A percentile compares a stretch with the other conserved stretches of the same genome.
Conservation (phyloP, 2,797 vertebrate species). For the Mormyrops boulengeri region DNA sequence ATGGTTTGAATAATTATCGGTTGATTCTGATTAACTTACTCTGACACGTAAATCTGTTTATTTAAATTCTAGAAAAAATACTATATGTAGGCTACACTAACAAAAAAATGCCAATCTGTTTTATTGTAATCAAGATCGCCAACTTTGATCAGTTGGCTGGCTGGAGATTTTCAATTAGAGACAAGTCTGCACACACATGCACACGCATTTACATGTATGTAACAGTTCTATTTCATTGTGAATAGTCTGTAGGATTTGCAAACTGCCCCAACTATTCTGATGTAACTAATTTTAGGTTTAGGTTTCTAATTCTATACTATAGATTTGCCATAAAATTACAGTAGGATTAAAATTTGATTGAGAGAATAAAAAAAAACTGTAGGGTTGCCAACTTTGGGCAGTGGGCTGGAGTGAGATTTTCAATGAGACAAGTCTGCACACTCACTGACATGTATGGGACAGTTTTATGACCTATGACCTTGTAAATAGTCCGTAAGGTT, state of each 20-base stretch:
- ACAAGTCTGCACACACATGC: neutral
- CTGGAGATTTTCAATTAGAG: neutral
- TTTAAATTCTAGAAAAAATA: neutral
- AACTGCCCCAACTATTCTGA: neutral
- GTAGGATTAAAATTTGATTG: no score
- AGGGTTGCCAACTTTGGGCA: neutral
- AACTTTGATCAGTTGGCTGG: neutral
- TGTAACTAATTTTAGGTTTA: neutral
- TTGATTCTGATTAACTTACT: neutral
- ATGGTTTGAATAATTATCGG: neutral
- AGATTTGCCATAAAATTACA: no score
- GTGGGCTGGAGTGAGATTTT: neutral
- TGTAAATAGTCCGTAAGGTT: neutral
- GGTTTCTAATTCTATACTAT: neutral
- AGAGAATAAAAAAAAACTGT: no score
- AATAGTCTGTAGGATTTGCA: neutral
- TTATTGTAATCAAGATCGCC: neutral
- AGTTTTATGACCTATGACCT: neutral
- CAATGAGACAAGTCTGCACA: neutral
- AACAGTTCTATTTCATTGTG: neutral
- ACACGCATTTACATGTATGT: neutral
- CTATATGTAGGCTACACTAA: neutral
- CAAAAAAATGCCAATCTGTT: neutral
- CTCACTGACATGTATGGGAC: neutral
- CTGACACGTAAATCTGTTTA: neutral